Conservation (phyloP, 2,888 invertebrate genomes). For the Alloplasta piceator region DNA sequence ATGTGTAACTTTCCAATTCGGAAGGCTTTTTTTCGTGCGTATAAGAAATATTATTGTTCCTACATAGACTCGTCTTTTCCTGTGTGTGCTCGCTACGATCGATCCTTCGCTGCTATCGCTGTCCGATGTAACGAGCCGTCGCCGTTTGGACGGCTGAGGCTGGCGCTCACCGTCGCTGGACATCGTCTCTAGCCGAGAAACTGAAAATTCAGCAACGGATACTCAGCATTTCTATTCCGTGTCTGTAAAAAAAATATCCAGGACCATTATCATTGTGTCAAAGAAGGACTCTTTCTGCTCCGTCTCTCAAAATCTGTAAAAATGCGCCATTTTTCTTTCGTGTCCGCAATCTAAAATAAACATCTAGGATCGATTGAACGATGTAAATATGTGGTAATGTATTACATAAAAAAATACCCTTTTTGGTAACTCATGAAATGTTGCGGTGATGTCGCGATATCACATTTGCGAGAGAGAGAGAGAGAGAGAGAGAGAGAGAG, state of each 20-base stretch:
- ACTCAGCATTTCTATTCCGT: constrained; percentile 36
- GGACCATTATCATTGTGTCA: no score
- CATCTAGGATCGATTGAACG: no score
- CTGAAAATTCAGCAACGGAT: constrained; percentile 18
- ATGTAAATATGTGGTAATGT: no score
- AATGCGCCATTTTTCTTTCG: no score
- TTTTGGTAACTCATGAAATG: background rate
- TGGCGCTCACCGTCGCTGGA: constrained; percentile 77
- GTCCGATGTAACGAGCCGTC: constrained; percentile 73
- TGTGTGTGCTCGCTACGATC: constrained; percentile 71
- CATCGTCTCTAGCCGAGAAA: constrained; percentile 71
- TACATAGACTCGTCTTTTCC: constrained; percentile 76
- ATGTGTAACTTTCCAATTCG: no score
- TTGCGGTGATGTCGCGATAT: background rate
- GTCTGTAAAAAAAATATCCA: constrained; percentile 18
- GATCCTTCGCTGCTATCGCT: constrained; percentile 80
- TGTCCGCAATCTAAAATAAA: no score
- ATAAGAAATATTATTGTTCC: constrained; percentile 56
- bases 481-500: background rate
- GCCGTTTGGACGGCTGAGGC: constrained; percentile 74
- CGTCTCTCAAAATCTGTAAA: no score
- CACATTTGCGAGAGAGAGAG: background rate
- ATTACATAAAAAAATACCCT: no score
- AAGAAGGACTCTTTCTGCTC: no score
- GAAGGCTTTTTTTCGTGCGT: no score